Conservation (phyloP, 2,797 vertebrate species). For the Syngnathus acus region DNA sequence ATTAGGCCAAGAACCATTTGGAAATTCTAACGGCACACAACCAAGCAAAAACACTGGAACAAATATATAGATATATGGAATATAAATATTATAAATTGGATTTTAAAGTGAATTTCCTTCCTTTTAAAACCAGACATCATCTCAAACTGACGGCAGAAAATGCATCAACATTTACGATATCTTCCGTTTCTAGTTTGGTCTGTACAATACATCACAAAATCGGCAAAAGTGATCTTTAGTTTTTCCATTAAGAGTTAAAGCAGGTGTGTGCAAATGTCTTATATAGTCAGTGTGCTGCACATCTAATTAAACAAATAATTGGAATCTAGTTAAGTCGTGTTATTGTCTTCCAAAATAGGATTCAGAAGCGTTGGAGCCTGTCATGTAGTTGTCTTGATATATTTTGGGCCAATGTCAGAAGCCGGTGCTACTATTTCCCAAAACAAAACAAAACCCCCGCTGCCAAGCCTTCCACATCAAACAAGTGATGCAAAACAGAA, state of each 20-base stretch:
- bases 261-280: no score
- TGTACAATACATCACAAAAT: no score
- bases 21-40: background rate
- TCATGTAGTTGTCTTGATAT: background rate
- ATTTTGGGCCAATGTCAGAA: background rate
- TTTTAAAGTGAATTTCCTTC: no score
- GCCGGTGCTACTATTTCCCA: background rate
- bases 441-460: background rate
- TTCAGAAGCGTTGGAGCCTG: background rate
- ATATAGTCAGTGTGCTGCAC: background rate
- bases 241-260: no score
- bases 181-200: no score
- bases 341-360: background rate
- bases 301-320: background rate
- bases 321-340: background rate
- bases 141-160: no score
- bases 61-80: background rate
- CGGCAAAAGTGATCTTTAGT: no score
- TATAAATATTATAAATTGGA: no score
- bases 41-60: background rate
- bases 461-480: background rate
- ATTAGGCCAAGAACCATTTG: background rate
- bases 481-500: background rate
- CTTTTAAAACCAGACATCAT: no score
- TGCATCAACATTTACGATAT: no score